These are phyloP conservation scores for Tuberolachnus salignus DNA, from an alignment of 2,888 invertebrate species.

Conservation along the genomic window DNA sequence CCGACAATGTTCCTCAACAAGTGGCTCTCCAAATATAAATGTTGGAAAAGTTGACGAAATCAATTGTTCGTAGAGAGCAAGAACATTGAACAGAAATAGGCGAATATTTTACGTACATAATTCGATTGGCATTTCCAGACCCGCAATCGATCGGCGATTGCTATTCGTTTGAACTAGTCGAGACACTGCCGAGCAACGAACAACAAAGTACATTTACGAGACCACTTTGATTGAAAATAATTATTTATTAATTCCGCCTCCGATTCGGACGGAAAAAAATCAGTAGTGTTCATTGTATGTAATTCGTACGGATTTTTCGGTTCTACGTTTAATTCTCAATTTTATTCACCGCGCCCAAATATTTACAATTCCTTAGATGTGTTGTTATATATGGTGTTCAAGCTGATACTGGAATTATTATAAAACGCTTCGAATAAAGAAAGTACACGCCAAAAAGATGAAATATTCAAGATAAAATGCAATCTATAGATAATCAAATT, in stretches of 20 bases:
- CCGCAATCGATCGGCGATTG: background rate
- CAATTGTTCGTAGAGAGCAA: too few relatives aligned
- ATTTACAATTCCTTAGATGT: too few relatives aligned
- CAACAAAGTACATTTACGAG: background rate
- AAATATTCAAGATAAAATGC: too few relatives aligned
- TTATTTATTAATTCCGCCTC: background rate
- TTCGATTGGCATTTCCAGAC: background rate
- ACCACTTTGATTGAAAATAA: background rate
- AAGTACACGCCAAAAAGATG: too few relatives aligned
- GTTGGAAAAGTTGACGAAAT: too few relatives aligned
- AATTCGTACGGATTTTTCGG: background rate
- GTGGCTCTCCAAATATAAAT: too few relatives aligned
- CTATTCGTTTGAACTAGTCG: background rate
- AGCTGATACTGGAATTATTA: too few relatives aligned
- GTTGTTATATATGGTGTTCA: too few relatives aligned
- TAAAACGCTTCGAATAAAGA: too few relatives aligned
- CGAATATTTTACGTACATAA: background rate
- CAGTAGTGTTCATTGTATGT: background rate
- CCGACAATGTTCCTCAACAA: too few relatives aligned
- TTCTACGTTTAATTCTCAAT: background rate
- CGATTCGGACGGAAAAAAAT: background rate
- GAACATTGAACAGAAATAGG: constrained; percentile 7
- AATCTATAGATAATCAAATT: too few relatives aligned
- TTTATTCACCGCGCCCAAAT: too few relatives aligned
- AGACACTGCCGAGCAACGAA: background rate